Base-by-base conservation (phyloP, 2,888 invertebrate species). In the Campoplex nolae region DNA sequence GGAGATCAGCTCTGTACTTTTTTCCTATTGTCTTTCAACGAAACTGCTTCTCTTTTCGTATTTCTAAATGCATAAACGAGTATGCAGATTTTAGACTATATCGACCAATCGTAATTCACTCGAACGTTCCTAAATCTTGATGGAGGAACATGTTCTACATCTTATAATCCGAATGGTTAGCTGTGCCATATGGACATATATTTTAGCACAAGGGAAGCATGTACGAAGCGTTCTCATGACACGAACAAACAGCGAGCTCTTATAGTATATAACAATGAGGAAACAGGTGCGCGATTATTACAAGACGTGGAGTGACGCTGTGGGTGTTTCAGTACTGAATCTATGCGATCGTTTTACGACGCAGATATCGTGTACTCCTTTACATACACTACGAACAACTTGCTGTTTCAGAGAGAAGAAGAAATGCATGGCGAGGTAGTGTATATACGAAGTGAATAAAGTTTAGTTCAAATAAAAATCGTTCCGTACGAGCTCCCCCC, bases 281-380 rank as follows among this genome's bases (percentile, higher is more conserved):
- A 78, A 86, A 83, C 80, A 80, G 86, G 79, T 83, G 83, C 76
- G 68, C 76, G 76, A 83, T 86, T 86, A 86, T 86, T 83, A 80
- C 65, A 45, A 73, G 71, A 62, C 65, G 51, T 65, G 62, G 51
- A 62, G 73, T 32, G 23, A 48, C 32, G 11, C 35, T 45, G 78
- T 78, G 42, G 28, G 18, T 28, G 70, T 56, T 85, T 28, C 45
- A 32, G 42, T 16, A 42, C 28, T 51, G 80, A 48, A 75, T 85
- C 58, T 76, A 71, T 65, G 65, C 54, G 79, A 86, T 80, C 62
- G 68, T 86, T 86, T 83, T 86, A 83, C 80, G 83, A 80, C 54
- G 48, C 58, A 68, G 70, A 74, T 84, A 79, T 81, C 75, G 75
- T 79, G 67, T 51, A 58, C 74, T 45, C 70, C 35, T 54, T 28